A percentile compares a stretch with the other conserved stretches of the same genome.
Conservation (phyloP, 2,113 vertebrate species). For the Eurypyga helias region DNA sequence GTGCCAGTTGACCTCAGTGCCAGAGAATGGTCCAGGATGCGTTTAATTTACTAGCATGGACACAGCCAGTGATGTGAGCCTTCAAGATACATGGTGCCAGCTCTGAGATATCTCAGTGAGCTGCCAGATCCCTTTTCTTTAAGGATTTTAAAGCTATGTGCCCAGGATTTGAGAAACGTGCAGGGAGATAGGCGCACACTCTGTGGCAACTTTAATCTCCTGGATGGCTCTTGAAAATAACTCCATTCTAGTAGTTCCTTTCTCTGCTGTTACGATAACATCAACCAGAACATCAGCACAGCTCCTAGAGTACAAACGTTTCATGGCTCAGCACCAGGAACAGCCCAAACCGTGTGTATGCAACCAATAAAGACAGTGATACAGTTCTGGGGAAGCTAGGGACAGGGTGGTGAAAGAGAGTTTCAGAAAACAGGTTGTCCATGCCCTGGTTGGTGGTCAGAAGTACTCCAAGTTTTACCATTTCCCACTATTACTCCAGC, state of each 20-base stretch:
- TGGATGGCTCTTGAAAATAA: background rate
- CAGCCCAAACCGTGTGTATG: accelerated
- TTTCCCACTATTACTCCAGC: background rate
- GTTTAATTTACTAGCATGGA: background rate
- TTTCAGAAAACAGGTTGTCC: background rate
- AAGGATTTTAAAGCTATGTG: slow-evolving; percentile 19
- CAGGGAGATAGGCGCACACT: background rate
- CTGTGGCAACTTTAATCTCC: background rate
- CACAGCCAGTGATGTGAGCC: background rate
- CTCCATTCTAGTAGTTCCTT: background rate
- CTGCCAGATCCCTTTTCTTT: slow-evolving; percentile 2
- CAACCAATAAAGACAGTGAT: background rate
- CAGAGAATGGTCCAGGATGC: background rate
- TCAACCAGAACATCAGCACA: background rate
- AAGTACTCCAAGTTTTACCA: background rate
- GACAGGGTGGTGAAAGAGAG: background rate
- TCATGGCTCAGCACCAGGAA: background rate
- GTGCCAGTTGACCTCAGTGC: background rate
- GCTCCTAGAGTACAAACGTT: background rate
- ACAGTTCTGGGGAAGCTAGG: background rate
- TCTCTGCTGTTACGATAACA: background rate
- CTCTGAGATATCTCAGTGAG: background rate
- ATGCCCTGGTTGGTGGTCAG: background rate
- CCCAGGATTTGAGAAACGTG: background rate
- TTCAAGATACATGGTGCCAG: background rate